Evolutionary conservation across 1,140 invertebrate species (phyloP).

Genomic region (Thalassaphorura encarpata): DNA sequence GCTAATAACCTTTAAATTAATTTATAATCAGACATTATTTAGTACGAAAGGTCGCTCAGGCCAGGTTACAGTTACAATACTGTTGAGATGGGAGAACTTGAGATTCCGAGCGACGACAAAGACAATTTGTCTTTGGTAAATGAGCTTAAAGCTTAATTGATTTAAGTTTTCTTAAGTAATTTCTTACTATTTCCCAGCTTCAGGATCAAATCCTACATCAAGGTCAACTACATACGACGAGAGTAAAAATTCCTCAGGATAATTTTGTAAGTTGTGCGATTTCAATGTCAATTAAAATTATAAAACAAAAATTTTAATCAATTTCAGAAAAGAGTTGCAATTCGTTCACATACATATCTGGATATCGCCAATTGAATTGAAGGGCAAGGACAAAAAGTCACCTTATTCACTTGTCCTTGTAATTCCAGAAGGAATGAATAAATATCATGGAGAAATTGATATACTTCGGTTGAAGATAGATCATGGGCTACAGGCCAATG

Average conservation of each 20-base stretch:
- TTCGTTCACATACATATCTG: conserved; percentile 63
- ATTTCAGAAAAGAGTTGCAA: conserved; percentile 67
- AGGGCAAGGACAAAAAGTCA: conserved; percentile 72
- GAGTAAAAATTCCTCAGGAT: conserved; percentile 78
- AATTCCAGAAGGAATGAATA: conserved; percentile 75
- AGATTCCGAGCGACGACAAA: no score
- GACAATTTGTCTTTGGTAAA: no score
- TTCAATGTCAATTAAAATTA: no score
- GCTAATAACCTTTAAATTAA: no score
- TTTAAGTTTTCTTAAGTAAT: no score
- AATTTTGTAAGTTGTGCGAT: conserved; percentile 87
- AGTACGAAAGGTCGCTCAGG: no score
- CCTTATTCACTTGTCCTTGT: conserved; percentile 82
- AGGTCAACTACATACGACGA: conserved; percentile 70
- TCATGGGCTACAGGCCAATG: not conserved
- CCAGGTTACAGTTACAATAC: no score
- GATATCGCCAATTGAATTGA: no score
- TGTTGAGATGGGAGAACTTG: no score
- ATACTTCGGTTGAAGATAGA: conserved; percentile 55
- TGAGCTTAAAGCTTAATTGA: no score
- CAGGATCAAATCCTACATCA: conserved; percentile 83
- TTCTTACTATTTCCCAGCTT: conserved; percentile 62
- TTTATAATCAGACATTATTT: no score
- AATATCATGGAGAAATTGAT: conserved; percentile 73
- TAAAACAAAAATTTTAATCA: no score